A percentile compares a stretch with the other conserved stretches of the same genome.
Conservation (phyloP, 2,797 vertebrate species). For the Melanotaenia pygmaea region DNA sequence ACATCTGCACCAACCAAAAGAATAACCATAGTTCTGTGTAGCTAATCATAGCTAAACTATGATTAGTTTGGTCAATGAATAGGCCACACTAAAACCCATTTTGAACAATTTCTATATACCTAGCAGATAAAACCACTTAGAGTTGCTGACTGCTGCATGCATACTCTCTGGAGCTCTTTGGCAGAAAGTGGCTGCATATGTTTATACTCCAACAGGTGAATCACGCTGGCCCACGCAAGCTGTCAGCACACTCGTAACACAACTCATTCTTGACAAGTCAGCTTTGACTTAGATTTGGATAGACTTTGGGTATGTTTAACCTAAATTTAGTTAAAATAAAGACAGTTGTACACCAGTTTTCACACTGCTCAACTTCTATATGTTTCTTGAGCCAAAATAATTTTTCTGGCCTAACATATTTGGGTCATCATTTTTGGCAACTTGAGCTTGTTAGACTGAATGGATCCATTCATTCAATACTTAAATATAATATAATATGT, state of each 20-base stretch:
- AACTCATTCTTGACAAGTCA: not conserved
- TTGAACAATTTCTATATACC: not conserved
- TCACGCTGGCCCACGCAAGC: not conserved
- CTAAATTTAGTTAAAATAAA: not conserved
- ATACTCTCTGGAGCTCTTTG: no score
- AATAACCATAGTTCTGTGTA: not conserved
- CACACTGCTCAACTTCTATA: not conserved
- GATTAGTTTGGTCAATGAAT: no score
- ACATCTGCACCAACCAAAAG: not conserved
- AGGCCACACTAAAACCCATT: not conserved
- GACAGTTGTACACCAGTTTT: not conserved
- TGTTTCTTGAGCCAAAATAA: not conserved
- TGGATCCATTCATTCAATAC: no score
- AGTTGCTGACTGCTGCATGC: no score
- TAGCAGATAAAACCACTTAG: no score
- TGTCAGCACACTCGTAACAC: not conserved
- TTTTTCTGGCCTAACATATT: no score
- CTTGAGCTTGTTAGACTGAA: no score
- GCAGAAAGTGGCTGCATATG: no score
- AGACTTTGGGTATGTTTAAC: not conserved
- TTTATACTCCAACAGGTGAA: not conserved
- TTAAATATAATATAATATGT: no score
- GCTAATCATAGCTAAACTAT: not conserved
- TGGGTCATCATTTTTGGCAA: no score
- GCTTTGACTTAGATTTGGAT: not conserved